A percentile compares a stretch with the other conserved stretches of the same genome.
Evolutionary conservation across 2,113 vertebrate genomes (phyloP).

Genomic region (Oreochromis aureus): DNA sequence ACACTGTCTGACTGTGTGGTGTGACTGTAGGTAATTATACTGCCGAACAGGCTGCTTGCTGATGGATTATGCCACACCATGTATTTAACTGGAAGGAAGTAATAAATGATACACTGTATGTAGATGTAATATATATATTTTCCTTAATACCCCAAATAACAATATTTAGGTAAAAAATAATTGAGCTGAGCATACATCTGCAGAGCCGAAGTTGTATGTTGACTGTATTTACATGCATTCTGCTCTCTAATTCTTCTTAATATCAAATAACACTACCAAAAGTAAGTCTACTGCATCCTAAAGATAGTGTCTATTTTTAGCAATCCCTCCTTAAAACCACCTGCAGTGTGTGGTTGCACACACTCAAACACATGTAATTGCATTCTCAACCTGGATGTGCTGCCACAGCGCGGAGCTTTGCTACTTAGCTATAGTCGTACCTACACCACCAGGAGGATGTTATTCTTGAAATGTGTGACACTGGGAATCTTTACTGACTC

Average conservation of each 20-base stretch:
- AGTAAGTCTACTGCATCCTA: not conserved
- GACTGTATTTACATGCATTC: not conserved
- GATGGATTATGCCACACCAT: not conserved
- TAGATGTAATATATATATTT: not conserved
- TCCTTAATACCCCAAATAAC: not conserved
- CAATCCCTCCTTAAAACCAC: not conserved
- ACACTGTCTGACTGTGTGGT: not conserved
- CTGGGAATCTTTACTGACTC: not conserved
- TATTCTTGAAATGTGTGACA: not conserved
- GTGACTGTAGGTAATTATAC: constrained; percentile 7
- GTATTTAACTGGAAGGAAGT: not conserved
- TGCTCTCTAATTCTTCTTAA: not conserved
- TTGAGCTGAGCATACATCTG: not conserved
- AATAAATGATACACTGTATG: not conserved
- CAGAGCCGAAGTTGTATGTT: not conserved
- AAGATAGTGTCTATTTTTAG: not conserved
- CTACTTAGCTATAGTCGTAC: not conserved
- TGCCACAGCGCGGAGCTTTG: not conserved
- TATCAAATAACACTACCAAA: not conserved
- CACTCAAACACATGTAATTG: not conserved
- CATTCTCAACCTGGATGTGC: not conserved
- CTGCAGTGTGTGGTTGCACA: not conserved
- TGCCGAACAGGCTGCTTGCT: not conserved
- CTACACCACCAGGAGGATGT: not conserved
- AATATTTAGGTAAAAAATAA: not conserved